Evolutionary conservation across 2,888 invertebrate species (phyloP).

Genomic region (Lampropteryx suffumata): DNA sequence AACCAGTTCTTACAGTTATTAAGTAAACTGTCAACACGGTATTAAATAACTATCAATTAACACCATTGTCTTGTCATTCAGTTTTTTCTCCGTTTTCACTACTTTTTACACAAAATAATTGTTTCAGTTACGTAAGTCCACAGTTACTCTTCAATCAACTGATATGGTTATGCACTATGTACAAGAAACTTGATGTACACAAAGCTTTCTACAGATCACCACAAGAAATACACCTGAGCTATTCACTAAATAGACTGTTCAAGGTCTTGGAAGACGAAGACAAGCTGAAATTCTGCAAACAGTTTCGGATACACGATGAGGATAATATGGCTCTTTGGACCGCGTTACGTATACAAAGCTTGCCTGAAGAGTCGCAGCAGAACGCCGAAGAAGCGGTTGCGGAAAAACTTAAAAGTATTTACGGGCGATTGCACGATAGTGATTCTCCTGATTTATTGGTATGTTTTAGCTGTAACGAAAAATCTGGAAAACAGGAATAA

Average conservation of each 20-base stretch:
- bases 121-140: constrained; percentile 47
- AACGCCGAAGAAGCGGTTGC: constrained; percentile 39
- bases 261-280: constrained; percentile 49
- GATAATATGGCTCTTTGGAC: constrained; percentile 52
- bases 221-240: constrained; percentile 53
- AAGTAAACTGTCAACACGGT: background rate
- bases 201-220: constrained; percentile 50
- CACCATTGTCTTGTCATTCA: background rate
- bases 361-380: constrained; percentile 45
- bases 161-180: constrained; percentile 51
- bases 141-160: constrained; percentile 50
- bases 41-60: background rate
- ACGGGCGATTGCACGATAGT: constrained; percentile 9
- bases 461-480: constrained; percentile 9
- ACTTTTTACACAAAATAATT: background rate
- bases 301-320: constrained; percentile 46
- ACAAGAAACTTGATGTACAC: constrained; percentile 49
- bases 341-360: constrained; percentile 48
- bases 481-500: no score
- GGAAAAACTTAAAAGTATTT: constrained; percentile 40
- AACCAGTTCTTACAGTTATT: background rate
- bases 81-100: background rate
- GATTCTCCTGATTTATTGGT: constrained; percentile 38
- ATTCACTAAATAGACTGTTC: constrained; percentile 53
- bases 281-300: constrained; percentile 49